Evolutionary conservation across 2,113 vertebrate species (phyloP), one percentile per base, ranked within the genome.

Genomic region (Parus major): DNA sequence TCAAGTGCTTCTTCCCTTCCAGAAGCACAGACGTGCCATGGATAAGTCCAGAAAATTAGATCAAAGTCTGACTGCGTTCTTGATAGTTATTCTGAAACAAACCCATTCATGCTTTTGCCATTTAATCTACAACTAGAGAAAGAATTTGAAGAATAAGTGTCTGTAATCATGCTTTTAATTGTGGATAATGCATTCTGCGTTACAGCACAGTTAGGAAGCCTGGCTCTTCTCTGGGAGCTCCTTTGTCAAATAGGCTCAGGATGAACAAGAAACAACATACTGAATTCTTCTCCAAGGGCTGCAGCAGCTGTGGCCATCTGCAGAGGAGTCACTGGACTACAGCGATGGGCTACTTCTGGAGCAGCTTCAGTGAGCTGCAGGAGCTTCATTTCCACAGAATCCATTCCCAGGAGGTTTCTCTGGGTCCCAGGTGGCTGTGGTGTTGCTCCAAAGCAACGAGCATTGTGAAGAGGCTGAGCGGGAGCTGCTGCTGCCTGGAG

Each of bases 201-300:
- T 64, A 39, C 0, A 9, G 24, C 36, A 55, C 0, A 31, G 17
- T 63, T 82, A 76, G 18, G 31, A 64, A 80, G 23, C 0, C 0
- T 55, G 12, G 35, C 2, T 4, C 15, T 72, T 69, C 55, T 80
- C 35, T 52, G 59, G 66, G 66, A 80, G 80, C 77, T 92, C 41
- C 24, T 57, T 33, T 3, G 1, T 71, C 63, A 61, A 31, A 31
- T 33, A n/a, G 10, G n/a, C 24, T 49, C 49, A 69, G 76, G 50
- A 52, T 21, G 29, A 82, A 42, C 14, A 71, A 55, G 81, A 55
- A 71, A 3, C 7, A 69, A 6, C 23, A 28, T 11, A 14, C 5
- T 17, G 64, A 84, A 23, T 66, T 66, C 15, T 60, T 16, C 65
- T 79, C 31, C 33, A 23, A 68, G 53, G 36, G 39, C 53, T 81